Evolutionary conservation across 2,797 vertebrate genomes (phyloP).

Genomic region (Mus minutoides): DNA sequence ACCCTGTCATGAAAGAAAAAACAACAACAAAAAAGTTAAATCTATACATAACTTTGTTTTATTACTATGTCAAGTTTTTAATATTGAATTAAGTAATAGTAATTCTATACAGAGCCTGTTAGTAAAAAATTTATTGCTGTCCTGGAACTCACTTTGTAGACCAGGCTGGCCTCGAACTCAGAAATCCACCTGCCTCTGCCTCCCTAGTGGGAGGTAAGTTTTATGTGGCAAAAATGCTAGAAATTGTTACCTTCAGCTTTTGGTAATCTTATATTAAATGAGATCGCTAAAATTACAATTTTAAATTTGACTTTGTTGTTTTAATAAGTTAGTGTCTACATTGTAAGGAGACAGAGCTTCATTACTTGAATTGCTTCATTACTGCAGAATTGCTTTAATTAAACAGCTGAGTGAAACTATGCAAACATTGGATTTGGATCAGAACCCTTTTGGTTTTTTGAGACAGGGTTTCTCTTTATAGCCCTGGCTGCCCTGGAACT

Average conservation of each 20-base stretch:
- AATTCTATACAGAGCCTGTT: neutral
- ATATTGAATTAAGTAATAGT: conserved; percentile 35
- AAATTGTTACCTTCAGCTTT: conserved; percentile 57
- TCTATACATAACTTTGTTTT: neutral
- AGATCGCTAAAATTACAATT: conserved; percentile 3
- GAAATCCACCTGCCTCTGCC: too few relatives aligned
- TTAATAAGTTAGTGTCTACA: neutral
- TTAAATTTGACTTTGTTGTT: neutral
- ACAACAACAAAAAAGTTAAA: neutral
- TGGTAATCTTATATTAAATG: neutral
- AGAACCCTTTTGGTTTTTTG: too few relatives aligned
- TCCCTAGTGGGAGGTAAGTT: neutral
- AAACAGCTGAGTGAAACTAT: neutral
- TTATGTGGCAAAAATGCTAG: conserved; percentile 9
- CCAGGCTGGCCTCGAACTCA: too few relatives aligned
- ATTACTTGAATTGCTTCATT: neutral
- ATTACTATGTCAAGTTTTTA: neutral
- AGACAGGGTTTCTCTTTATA: too few relatives aligned
- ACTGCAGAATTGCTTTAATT: neutral
- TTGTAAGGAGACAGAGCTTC: conserved; percentile 6
- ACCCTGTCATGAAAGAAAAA: neutral
- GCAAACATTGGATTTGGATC: conserved; percentile 2
- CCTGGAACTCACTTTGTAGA: too few relatives aligned
- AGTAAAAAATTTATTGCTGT: conserved; percentile 22
- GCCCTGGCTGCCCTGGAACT: too few relatives aligned